Base-by-base conservation (phyloP, 1,140 invertebrate genomes). In the Eriosoma lanigerum region DNA sequence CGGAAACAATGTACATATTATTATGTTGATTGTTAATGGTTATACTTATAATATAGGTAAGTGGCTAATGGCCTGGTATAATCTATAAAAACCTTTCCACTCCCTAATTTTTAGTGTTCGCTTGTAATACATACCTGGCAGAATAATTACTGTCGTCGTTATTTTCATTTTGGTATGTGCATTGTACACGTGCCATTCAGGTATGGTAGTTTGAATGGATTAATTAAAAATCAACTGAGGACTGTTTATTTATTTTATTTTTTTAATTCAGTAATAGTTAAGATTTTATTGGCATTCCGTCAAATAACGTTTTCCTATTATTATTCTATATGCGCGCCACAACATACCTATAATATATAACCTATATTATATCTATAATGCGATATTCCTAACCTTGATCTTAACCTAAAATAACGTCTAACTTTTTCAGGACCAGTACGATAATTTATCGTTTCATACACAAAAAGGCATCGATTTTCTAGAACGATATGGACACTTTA, bases 401-500 rank as follows among this genome's bases (percentile, higher is more conserved):
- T 26, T 44, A 24, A 62, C 56, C 32, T 17, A 50, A 56, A 73
- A 29, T 75, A 26, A 81, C 81, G 85, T 38, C 10, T 52, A 24
- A 85, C 84, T 82, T 83, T 92, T 91, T 82, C 90, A 98, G 97
- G 97, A 99, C 90, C 96, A 98, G 89, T 98, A 96, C 89, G 96
- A 98, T 84, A 96, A 95, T 89, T 90, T 99, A 86, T 92, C 95
- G 83, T 88, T 90, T 83, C 96, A 98, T 87, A 98, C 97, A 83
- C 92, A 96, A 86, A 97, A 96, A 89, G 97, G 97, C 84, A 97
- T 98, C 84, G 97, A 98, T 83, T 98, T 98, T 88, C 89, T 98
- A 86, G 97, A 99, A 86, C 92, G 91, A 88, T 98, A 94, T 89
- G 93, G 93, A 82, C 93, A 95, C 86, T 98, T 98, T 85, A 91